Evolutionary conservation across 2,113 vertebrate genomes (phyloP), one percentile per base, ranked within the genome.

Genomic region (Laticauda colubrina): DNA sequence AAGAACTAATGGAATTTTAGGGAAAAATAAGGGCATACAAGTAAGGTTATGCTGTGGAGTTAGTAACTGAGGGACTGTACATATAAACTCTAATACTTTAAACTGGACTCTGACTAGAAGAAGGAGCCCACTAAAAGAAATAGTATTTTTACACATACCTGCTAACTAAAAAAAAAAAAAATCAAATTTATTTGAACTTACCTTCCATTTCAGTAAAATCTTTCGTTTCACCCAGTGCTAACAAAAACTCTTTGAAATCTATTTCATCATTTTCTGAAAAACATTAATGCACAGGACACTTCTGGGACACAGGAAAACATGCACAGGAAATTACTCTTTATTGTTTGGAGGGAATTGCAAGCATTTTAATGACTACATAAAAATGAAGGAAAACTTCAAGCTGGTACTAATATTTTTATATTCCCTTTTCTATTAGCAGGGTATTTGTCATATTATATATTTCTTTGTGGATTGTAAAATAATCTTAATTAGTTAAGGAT

Each of bases 201-300:
- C 93, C 69, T 91, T 93, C 93, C 45, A 93, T 56, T 85, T 93
- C 93, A 14, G 45, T 89, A 55, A 91, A 91, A 85, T 91, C 90
- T 24, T 91, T 20, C 0, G 90, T 89, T 64, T 93, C 55, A 61
- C 87, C 93, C 90, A 93, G 29, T 85, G 87, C 90, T 89, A 89
- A 26, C 29, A 93, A 54, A 85, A 93, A 91, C 2, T 93, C 93
- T 89, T 89, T 89, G 55, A 93, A 93, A 93, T 89, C 55, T 9
- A 93, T 61, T 43, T 85, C 14, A 2, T 75, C 56, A 34, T 88
- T 45, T 34, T n/a, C 93, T 93, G 90, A 91, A 91, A 89, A 56
- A 89, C 53, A 89, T 45, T 45, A 59, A 56, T 34, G 7, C 55
- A 20, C 15, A 55, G 7, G 8, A 88, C 7, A 64, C 6, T 88